A percentile compares a stretch with the other conserved stretches of the same genome.
Conservation (phyloP, 2,113 vertebrate genomes). For the Girardinichthys multiradiatus region DNA sequence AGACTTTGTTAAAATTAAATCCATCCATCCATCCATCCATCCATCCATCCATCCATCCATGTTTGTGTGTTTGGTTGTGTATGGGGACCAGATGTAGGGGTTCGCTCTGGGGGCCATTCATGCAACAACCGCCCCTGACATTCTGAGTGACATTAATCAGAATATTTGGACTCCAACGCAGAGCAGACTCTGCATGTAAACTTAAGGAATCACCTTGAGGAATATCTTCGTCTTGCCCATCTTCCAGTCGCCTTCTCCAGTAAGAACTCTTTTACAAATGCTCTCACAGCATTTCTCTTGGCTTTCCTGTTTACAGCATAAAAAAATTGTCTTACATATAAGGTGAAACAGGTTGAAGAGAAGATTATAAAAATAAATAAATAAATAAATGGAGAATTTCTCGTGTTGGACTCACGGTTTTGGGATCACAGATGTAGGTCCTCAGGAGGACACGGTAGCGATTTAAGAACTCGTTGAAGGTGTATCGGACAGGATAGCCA, state of each 20-base stretch:
- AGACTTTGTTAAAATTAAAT: no score
- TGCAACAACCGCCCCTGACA: no score
- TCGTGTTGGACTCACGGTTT: slow-evolving; percentile 61
- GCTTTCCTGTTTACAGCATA: slow-evolving; percentile 76
- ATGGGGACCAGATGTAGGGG: no score
- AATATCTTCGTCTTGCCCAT: slow-evolving; percentile 94
- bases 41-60: no score
- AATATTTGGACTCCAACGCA: background rate
- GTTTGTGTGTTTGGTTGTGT: no score
- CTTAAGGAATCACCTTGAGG: slow-evolving; percentile 84
- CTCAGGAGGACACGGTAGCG: slow-evolving; percentile 86
- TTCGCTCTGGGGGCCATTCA: no score
- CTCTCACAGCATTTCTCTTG: slow-evolving; percentile 77
- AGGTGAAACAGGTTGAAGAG: background rate
- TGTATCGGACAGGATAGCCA: slow-evolving; percentile 92
- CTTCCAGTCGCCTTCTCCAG: slow-evolving; percentile 88
- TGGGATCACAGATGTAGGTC: slow-evolving; percentile 72
- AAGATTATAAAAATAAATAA: background rate
- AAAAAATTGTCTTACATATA: background rate
- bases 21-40: no score
- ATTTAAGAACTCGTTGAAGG: slow-evolving; percentile 87
- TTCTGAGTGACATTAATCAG: no score
- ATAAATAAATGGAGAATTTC: background rate
- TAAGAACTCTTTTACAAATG: slow-evolving; percentile 82
- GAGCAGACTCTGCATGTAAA: background rate